These are phyloP conservation scores for Danio rerio DNA, from an alignment of 2,113 vertebrate species.

Conservation along the genomic window GRCz12tu NC_133193.1:20320001-20320500, in stretches of 20 bases:
- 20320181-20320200: background rate
- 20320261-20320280: background rate
- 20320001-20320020: too few relatives aligned
- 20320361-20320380: background rate
- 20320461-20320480: background rate
- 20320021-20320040: background rate
- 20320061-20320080: background rate
- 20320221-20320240: background rate
- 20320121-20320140: background rate
- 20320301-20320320: background rate
- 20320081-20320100: background rate
- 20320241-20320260: background rate
- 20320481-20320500: background rate
- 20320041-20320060: background rate
- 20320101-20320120: background rate
- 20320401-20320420: background rate
- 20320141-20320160: background rate
- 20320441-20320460: background rate
- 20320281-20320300: background rate
- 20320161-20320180: background rate
- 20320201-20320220: background rate
- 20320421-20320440: too few relatives aligned
- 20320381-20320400: background rate
- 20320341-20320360: background rate
- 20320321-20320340: background rate